phyloP scores from a whole-genome alignment of 2,797 vertebrate species.

The Crocodylus rhombifer region DNA sequence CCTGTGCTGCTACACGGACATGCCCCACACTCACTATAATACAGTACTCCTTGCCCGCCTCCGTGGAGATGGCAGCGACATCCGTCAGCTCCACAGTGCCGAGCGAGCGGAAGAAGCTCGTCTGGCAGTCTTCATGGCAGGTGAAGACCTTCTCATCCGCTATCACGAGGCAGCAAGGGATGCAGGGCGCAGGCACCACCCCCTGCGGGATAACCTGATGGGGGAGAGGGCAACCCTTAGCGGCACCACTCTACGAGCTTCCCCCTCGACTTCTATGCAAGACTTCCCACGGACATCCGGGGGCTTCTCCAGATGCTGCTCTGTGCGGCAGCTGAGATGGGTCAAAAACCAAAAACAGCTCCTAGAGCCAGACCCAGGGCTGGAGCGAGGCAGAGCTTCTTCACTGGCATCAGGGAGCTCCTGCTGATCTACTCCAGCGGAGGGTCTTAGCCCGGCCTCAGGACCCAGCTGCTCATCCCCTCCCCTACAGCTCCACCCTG shows the following conservation, averaged over 20 bases:
- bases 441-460: not conserved
- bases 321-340: not conserved
- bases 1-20: rapidly evolving
- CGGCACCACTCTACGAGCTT: too few species aligned
- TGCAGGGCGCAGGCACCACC: slow-evolving; percentile 87
- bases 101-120: slow-evolving; percentile 95
- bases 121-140: slow-evolving; percentile 98
- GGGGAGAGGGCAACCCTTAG: not conserved
- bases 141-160: slow-evolving; percentile 90
- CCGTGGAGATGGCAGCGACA: slow-evolving; percentile 81
- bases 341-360: not conserved
- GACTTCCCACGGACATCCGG: too few species aligned
- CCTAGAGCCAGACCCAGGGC: not conserved
- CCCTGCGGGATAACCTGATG: slow-evolving; percentile 93
- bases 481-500: rapidly evolving
- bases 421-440: not conserved
- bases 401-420: not conserved
- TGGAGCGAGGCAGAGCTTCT: not conserved
- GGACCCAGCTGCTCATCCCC: not conserved
- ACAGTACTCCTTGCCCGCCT: slow-evolving; percentile 90
- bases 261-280: too few species aligned
- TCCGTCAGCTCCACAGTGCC: slow-evolving; percentile 86
- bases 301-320: not conserved
- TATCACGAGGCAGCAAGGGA: slow-evolving; percentile 96
- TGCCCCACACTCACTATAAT: slow-evolving; percentile 86